Evolutionary conservation across 2,113 vertebrate species (phyloP).

Genomic region (Cyphomyrus plagiostoma): DNA sequence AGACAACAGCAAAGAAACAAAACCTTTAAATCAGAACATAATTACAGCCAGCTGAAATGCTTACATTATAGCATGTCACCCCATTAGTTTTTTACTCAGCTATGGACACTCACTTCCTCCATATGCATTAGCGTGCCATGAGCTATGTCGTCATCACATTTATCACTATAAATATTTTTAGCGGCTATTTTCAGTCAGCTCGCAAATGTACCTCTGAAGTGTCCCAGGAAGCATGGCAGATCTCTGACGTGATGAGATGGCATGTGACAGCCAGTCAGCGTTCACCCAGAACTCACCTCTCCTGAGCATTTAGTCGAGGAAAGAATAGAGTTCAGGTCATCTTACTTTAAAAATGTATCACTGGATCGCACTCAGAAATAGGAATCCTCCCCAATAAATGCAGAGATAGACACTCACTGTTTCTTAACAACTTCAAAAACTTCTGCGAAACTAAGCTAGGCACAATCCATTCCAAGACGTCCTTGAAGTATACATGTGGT

Average conservation of each 20-base stretch:
- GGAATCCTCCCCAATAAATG: background rate
- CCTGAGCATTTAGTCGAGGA: background rate
- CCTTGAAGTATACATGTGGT: background rate
- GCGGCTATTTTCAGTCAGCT: background rate
- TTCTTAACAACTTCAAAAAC: background rate
- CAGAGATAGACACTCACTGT: background rate
- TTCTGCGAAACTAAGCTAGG: background rate
- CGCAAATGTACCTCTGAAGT: background rate
- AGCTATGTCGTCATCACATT: background rate
- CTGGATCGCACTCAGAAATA: background rate
- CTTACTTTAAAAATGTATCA: background rate
- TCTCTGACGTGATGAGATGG: background rate
- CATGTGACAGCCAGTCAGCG: background rate
- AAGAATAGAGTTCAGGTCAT: background rate
- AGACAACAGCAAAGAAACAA: background rate
- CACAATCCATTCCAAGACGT: background rate
- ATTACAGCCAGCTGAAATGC: background rate
- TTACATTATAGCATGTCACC: background rate
- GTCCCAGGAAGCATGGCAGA: background rate
- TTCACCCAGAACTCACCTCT: constrained; percentile 3
- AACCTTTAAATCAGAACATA: background rate
- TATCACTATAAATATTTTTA: background rate
- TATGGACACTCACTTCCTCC: background rate
- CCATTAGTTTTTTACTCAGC: background rate
- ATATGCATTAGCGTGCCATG: background rate